Base-by-base conservation (phyloP, 2,797 vertebrate species). In the Staurois parvus region DNA sequence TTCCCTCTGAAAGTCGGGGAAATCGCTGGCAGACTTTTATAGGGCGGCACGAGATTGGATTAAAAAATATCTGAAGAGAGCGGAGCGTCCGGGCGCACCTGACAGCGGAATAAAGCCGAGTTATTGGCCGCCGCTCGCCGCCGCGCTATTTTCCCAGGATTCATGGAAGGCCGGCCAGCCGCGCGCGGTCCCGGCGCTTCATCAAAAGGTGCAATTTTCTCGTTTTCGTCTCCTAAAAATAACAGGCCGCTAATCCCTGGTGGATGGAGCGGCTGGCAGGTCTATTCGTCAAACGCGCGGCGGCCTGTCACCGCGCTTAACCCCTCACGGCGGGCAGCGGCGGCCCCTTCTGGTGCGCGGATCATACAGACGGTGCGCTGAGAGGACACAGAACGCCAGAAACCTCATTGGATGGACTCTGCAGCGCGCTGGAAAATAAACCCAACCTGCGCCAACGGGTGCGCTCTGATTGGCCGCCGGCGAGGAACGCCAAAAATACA, bases 41-140 rank as follows among this genome's bases (percentile, higher is more conserved):
- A 28, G 56, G 40, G 10, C 70, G 26, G 30, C 17, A 15, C 32
- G 11, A 83, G 72, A 75, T 83, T 83, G 81, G 81, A 83, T 83
- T 83, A 37, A 19, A 29, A 81, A 40, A 73, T 73, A 73, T n/a
- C n/a, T 45, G 13, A 56, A 29, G 37, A 26, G 34, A 59, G 37
- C 52, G 1, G 7, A 29, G 62, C 21, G 19, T 30, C 13, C 40
- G 56, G 34, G 10, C 37, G n/a, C 48, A 34, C 17, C 42, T 70
- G 81, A 69, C 72, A 40, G 81, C 28, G 48, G 73, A 13, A 84
- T 76, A 76, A 76, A 76, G 62, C 15, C 32, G n/a, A 56, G 37
- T 84, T n/a, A 84, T 56, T 76, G 75, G 59, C 28, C 24, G 29
- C 21, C 28, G 6, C 15, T 37, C 52, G 21, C 2, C n/a, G 11